Conservation (phyloP, 23 tunicate species). For the Pegea sp. region DNA sequence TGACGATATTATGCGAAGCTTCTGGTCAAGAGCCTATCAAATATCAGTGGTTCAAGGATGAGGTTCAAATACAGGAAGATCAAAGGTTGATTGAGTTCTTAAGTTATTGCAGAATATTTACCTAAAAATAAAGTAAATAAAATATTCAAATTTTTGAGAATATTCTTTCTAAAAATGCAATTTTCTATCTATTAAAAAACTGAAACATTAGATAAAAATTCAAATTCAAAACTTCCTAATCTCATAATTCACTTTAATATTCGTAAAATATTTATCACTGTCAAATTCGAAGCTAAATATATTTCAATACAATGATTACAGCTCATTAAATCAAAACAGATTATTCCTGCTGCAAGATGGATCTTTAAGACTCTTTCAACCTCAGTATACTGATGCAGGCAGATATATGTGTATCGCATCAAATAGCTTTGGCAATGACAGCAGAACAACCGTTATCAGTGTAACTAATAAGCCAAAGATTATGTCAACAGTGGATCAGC, state of each 20-base stretch:
- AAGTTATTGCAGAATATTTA: too few relatives aligned
- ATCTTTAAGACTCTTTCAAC: constrained; percentile 42
- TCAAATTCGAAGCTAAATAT: too few relatives aligned
- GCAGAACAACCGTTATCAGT: constrained; percentile 18
- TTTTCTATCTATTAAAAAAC: too few relatives aligned
- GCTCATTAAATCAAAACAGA: too few relatives aligned
- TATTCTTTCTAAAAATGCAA: too few relatives aligned
- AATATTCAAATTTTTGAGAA: too few relatives aligned
- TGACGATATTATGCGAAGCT: constrained; percentile 74
- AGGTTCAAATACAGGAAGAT: constrained; percentile 11
- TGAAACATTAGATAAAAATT: too few relatives aligned
- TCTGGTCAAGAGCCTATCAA: constrained; percentile 25
- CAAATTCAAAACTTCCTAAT: too few relatives aligned
- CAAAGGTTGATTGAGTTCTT: constrained; percentile 20
- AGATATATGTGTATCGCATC: constrained; percentile 47
- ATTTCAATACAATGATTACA: too few relatives aligned
- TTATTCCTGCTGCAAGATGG: constrained; percentile 31
- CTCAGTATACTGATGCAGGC: constrained; percentile 34
- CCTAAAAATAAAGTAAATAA: too few relatives aligned
- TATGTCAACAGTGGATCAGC: constrained; percentile 17
- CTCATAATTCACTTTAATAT: too few relatives aligned
- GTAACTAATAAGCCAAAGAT: constrained; percentile 50
- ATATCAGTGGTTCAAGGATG: constrained; percentile 45
- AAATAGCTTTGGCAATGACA: constrained; percentile 25
- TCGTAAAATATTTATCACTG: too few relatives aligned